phyloP scores from a whole-genome alignment of 2,888 invertebrate species.

The Lutraria lutraria region DNA sequence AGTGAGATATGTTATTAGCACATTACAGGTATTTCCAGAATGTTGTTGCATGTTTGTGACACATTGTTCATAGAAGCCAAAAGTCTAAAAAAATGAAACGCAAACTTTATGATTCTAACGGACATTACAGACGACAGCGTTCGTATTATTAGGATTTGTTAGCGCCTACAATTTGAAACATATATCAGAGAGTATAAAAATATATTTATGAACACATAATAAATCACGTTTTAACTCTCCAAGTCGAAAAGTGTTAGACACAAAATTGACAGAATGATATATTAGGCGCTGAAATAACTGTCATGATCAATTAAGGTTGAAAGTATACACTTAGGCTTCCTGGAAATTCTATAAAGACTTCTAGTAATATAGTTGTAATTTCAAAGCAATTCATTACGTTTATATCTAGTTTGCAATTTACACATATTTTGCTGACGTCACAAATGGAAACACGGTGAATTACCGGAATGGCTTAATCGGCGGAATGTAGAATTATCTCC shows the following conservation, averaged over 20 bases:
- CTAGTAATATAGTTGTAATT: too few species aligned
- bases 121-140: too few species aligned
- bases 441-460: too few species aligned
- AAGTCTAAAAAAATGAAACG: not conserved
- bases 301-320: not conserved
- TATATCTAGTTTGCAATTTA: too few species aligned
- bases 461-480: too few species aligned
- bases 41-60: not conserved
- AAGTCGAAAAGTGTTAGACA: not conserved
- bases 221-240: not conserved
- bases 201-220: conserved; percentile 1
- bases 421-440: too few species aligned
- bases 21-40: not conserved
- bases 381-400: too few species aligned
- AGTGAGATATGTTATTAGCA: too few species aligned
- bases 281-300: not conserved
- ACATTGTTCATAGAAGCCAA: not conserved
- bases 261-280: not conserved
- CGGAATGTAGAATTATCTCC: not conserved
- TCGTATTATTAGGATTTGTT: not conserved
- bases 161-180: not conserved
- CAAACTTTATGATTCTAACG: too few species aligned
- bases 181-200: not conserved
- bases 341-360: too few species aligned
- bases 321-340: not conserved